A percentile compares a stretch with the other conserved stretches of the same genome.
Conservation (phyloP, 2,797 vertebrate species). For the Pangasius krempfi region DNA sequence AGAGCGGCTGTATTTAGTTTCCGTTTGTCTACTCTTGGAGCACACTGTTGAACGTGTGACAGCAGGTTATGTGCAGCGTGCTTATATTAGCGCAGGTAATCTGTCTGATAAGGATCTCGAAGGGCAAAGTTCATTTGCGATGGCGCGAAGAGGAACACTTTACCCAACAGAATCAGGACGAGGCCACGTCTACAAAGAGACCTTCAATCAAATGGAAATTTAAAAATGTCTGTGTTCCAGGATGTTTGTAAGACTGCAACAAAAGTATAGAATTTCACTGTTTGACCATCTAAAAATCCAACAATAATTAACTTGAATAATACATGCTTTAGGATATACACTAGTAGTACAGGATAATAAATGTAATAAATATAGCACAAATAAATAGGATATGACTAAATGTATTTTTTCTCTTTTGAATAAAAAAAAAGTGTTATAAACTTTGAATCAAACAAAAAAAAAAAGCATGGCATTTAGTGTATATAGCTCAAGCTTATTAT, state of each 20-base stretch:
- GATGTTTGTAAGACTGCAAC: background rate
- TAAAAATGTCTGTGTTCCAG: background rate
- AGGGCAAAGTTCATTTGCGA: slow-evolving; percentile 62
- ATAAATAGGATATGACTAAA: background rate
- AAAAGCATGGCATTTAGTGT: background rate
- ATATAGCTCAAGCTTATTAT: background rate
- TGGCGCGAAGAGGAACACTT: slow-evolving; percentile 65
- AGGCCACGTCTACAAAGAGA: slow-evolving; percentile 55
- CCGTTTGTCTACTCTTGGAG: background rate
- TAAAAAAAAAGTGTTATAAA: background rate
- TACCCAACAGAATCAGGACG: slow-evolving; percentile 50
- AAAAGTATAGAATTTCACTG: background rate
- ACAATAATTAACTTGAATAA: background rate
- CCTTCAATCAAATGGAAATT: too few relatives aligned
- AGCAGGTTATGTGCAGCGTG: background rate
- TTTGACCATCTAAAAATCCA: background rate
- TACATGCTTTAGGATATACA: background rate
- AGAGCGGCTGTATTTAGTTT: background rate
- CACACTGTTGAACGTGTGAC: slow-evolving; percentile 35
- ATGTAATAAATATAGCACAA: background rate
- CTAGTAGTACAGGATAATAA: background rate
- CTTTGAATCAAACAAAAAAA: background rate
- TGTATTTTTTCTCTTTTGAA: background rate
- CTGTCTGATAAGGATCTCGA: slow-evolving; percentile 61
- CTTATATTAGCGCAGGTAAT: slow-evolving; percentile 67